Conservation (phyloP, 2,797 vertebrate genomes). For the Cuniculus paca region DNA sequence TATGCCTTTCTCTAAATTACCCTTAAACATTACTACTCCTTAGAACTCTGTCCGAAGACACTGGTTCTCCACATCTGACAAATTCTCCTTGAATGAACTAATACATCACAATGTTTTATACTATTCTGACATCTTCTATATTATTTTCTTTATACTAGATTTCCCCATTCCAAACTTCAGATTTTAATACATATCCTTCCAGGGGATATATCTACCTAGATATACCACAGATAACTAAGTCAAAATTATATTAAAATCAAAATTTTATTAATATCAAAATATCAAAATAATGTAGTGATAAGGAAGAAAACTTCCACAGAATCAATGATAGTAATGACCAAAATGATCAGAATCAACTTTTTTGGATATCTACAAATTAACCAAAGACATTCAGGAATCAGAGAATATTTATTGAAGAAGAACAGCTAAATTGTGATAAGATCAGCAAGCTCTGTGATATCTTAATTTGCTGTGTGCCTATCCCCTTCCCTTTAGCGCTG, state of each 20-base stretch:
- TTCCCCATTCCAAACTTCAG: not conserved
- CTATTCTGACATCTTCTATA: not conserved
- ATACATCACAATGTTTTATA: not conserved
- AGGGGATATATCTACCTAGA: not conserved
- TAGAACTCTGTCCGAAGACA: not conserved
- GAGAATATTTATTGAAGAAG: conserved; percentile 10
- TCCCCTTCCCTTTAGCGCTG: not conserved
- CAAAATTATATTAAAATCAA: not conserved
- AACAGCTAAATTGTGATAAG: not conserved
- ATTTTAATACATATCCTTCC: not conserved
- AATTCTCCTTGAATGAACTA: not conserved
- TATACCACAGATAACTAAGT: not conserved
- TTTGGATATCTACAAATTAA: not conserved
- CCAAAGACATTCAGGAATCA: not conserved
- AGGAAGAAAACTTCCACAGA: conserved; percentile 23
- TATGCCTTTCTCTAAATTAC: conserved; percentile 9
- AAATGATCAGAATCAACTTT: not conserved
- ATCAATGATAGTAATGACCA: not conserved
- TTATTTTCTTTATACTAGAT: conserved; percentile 19
- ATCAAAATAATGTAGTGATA: not conserved
- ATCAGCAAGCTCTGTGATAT: not conserved
- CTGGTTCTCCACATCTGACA: not conserved
- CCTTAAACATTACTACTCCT: conserved; percentile 14
- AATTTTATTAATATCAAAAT: too few species aligned
- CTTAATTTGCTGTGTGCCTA: not conserved